Evolutionary conservation across 2,113 vertebrate genomes (phyloP).

Genomic region (Alethe diademata): DNA sequence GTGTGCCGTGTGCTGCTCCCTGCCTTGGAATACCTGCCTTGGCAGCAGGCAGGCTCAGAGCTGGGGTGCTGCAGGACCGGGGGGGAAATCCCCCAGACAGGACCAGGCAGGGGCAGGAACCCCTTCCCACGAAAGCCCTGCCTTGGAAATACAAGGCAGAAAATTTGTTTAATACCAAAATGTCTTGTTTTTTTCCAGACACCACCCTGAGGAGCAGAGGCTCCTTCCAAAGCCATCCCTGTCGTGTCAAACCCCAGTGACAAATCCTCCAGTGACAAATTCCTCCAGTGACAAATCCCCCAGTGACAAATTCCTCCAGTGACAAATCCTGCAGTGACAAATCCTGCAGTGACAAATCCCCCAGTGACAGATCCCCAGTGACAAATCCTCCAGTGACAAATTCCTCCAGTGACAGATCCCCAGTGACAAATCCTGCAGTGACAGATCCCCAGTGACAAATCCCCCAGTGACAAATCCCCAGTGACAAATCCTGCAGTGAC

Average conservation of each 20-base stretch:
- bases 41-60: accelerated
- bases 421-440: not conserved
- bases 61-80: not conserved
- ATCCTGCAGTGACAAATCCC: not conserved
- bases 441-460: not conserved
- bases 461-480: too few species aligned
- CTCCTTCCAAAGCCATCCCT: not conserved
- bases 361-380: not conserved
- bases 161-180: accelerated
- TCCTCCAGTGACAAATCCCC: too few species aligned
- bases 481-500: too few species aligned
- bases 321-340: not conserved
- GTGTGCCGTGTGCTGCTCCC: not conserved
- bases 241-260: not conserved
- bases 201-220: not conserved
- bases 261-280: too few species aligned
- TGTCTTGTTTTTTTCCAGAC: not conserved
- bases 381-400: not conserved
- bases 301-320: too few species aligned
- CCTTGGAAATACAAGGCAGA: accelerated
- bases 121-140: not conserved
- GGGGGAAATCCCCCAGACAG: not conserved
- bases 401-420: not conserved
- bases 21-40: not conserved
- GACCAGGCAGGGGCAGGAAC: not conserved